Conservation (phyloP, 2,797 vertebrate genomes). For the Pipistrellus nathusii region DNA sequence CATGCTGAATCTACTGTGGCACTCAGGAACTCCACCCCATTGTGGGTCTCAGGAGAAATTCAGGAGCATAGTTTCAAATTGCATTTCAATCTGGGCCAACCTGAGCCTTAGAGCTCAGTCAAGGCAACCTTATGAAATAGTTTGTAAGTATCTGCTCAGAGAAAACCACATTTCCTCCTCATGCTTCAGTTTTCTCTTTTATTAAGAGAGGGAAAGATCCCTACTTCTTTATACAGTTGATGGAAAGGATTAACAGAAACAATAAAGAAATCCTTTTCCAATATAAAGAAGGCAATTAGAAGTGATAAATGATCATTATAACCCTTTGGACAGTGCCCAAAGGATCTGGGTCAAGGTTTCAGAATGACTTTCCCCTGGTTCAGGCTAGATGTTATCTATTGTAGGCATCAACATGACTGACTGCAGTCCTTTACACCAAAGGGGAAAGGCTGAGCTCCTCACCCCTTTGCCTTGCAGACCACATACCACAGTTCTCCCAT, state of each 20-base stretch:
- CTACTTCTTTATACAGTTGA: neutral
- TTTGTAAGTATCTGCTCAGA: neutral
- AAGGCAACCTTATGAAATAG: neutral
- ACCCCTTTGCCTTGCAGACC: neutral
- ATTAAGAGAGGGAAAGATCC: slow-evolving; percentile 35
- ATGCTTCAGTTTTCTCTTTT: slow-evolving; percentile 33
- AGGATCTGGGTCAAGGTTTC: neutral
- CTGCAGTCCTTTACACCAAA: neutral
- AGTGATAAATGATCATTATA: neutral
- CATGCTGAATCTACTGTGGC: neutral
- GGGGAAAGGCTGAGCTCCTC: neutral
- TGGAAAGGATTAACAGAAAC: neutral
- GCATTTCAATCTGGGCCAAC: neutral
- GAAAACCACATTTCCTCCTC: slow-evolving; percentile 25
- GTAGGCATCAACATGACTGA: neutral
- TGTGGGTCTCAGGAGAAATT: neutral
- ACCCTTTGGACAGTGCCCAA: neutral
- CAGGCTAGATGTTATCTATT: neutral
- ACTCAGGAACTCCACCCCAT: neutral
- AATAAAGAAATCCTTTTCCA: slow-evolving; percentile 46
- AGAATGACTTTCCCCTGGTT: neutral
- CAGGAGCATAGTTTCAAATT: neutral
- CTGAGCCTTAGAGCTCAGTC: neutral
- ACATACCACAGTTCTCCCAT: slow-evolving; percentile 85
- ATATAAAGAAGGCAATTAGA: neutral